These are phyloP conservation scores for Podarcis muralis DNA, from an alignment of 2,113 vertebrate species.

Conservation along the genomic window DNA sequence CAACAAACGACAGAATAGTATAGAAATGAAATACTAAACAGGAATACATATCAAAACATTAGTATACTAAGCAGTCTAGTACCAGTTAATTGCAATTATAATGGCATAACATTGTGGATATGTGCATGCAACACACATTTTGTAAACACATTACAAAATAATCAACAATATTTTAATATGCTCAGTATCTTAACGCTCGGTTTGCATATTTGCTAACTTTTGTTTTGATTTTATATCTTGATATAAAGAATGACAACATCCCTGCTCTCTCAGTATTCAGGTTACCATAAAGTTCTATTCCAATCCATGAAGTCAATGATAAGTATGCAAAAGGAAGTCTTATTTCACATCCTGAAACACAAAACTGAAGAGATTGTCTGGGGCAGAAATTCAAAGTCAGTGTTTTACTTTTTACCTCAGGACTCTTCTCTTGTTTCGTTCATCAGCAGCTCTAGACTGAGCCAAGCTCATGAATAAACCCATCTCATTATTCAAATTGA, in stretches of 20 bases:
- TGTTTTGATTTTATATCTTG: background rate
- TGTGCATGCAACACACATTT: no score
- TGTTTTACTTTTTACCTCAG: background rate
- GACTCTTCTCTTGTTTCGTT: background rate
- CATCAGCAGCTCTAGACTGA: background rate
- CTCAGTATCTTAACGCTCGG: no score
- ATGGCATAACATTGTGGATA: no score
- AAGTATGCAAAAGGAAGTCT: slow-evolving; percentile 4
- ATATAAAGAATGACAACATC: background rate
- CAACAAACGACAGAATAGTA: no score
- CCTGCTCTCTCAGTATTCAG: background rate
- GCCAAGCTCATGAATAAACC: background rate
- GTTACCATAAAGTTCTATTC: background rate
- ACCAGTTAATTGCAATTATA: no score
- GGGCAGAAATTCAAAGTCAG: slow-evolving; percentile 3
- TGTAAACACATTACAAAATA: no score
- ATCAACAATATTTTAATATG: no score
- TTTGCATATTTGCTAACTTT: no score
- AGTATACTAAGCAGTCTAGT: no score
- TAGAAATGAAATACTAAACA: no score
- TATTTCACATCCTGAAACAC: slow-evolving; percentile 5
- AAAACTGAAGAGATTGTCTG: slow-evolving; percentile 7
- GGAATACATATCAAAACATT: no score
- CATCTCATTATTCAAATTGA: background rate
- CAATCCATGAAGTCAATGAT: background rate